Evolutionary conservation across 1,140 invertebrate species (phyloP), one percentile per base, ranked within the genome.

Genomic region (Drosophila ambigua): DNA sequence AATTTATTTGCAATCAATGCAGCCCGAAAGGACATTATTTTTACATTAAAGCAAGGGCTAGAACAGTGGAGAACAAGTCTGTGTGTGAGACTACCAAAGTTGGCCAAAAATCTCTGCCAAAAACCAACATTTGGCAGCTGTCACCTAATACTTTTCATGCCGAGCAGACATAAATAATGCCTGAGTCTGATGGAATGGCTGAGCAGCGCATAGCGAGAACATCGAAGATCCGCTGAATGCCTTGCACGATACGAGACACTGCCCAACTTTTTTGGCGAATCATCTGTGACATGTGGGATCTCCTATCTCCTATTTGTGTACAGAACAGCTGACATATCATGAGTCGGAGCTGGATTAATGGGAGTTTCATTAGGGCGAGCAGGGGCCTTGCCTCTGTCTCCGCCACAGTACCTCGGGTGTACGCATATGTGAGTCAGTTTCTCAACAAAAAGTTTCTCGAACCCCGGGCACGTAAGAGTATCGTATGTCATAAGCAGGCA

Each of bases 1-100:
- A 79, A 87, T 87, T 88, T 87, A 87, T 87, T 87, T 88, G 83
- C 84, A 82, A 87, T 87, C 83, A 88, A 87, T 87, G 83, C 72
- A 71, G 83, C 79, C 83, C 52, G 58, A 72, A 71, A 77, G 75
- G 83, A 83, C 83, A 88, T 87, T 87, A 87, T 87, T 83, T 87
- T 83, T 67, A 88, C 83, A 88, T 87, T 87, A 87, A 82, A 82
- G 67, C 48, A 68, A 62, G 49, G 39, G 35, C 35, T 65, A 59
- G 20, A 20, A 20, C 1, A 20, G 20, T 0, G 20, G 20, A 20
- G 1, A 20, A 20, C 20, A 20, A 20, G 35, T 53, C 5, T 57
- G 61, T 64, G 45, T 43, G 51, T 23, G 20, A 43, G 23, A 2
- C 11, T 11, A 28, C 23, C 61, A 35, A 53, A 72, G 59, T 62